Base-by-base conservation (phyloP, 2,888 invertebrate species). In the Xiphydria camelus region DNA sequence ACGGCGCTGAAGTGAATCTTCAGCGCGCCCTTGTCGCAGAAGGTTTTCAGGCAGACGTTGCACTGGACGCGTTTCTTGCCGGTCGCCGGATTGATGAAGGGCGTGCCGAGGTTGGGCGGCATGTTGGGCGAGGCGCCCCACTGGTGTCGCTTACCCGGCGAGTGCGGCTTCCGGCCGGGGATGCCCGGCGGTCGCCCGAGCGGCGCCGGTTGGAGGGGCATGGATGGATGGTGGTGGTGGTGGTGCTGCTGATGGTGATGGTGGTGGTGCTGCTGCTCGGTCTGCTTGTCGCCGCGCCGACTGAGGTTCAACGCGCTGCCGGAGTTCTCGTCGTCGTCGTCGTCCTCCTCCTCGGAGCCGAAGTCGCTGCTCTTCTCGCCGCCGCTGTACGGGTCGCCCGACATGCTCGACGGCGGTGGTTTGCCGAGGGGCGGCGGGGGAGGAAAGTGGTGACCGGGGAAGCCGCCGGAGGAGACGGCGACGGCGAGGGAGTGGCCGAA, bases 1-100 rank as follows among this genome's bases (percentile, higher is more conserved):
- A 99, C 99, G 0, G 99, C 99, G 38, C 96, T 96, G 73, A 97
- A 98, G 76, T 99, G 99, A 4, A 99, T 99, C 79, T 99, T 99
- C 17, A 99, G 81, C 1, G 99, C 99, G 50, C 98, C 99, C 79
- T 99, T 99, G 80, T 99, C 99, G 82, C 99, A 99, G 79, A 99
- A 99, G 10, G 98, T 98, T 79, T 99, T 99, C 50, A 96, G 80
- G 74, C 99, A 99, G 29, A 96, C 95, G 66, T 96, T 94, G 77
- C 99, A 99, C 74, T 97, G 94, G 2, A 98, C 97, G 54, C 98
- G 84, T 72, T 96, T 96, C 77, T 98, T 98, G 0, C 94, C 94
- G 0, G 94, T 94, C 0, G 91, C 87, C 1, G 94, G 94, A 70
- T 94, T 94, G 20, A 94, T 92, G 56, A 93, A 91, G 60, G 93